A percentile compares a stretch with the other conserved stretches of the same genome.
Evolutionary conservation across 2,797 vertebrate genomes (phyloP).

Genomic region (Onychomys arenicola): DNA sequence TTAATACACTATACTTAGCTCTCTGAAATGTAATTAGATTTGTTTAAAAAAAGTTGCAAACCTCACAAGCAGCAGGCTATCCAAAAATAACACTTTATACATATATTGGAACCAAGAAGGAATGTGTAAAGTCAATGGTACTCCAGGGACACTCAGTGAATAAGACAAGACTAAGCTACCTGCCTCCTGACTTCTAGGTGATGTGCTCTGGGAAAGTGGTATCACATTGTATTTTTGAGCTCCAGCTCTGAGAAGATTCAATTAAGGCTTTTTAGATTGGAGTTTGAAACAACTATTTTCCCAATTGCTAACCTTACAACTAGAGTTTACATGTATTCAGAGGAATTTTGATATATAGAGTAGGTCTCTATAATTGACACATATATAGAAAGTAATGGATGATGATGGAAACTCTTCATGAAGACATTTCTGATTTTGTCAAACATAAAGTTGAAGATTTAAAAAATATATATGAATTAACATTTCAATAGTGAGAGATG

Average conservation of each 20-base stretch:
- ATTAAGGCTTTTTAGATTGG: background rate
- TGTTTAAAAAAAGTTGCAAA: conserved; percentile 63
- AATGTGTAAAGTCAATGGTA: conserved; percentile 56
- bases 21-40: conserved; percentile 67
- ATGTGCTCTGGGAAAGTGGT: background rate
- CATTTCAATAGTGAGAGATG: background rate
- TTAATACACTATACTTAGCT: conserved; percentile 25
- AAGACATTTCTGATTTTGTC: background rate
- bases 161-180: background rate
- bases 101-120: conserved; percentile 73
- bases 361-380: background rate
- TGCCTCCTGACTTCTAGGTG: background rate
- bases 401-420: background rate
- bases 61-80: conserved; percentile 75
- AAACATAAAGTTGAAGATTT: background rate
- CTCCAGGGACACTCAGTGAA: conserved; percentile 82
- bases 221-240: background rate
- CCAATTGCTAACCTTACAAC: background rate
- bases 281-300: background rate
- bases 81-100: conserved; percentile 58
- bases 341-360: background rate
- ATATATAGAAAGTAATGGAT: background rate
- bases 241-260: background rate
- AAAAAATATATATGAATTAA: background rate
- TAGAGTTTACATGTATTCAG: background rate